Evolutionary conservation across 2,113 vertebrate genomes (phyloP).

Genomic region (Taxidea taxus): DNA sequence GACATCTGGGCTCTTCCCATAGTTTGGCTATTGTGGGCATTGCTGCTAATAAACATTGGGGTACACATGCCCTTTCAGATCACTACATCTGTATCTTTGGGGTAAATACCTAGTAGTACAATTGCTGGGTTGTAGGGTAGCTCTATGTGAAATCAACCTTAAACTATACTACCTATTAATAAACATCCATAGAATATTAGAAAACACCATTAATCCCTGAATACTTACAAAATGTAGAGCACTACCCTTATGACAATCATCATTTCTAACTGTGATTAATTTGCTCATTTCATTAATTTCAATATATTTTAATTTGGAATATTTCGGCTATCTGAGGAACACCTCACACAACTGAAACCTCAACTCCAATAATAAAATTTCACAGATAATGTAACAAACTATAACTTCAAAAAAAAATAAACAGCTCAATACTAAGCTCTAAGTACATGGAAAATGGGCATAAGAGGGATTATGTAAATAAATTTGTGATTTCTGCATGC

Average conservation of each 20-base stretch:
- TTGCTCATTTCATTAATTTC: slow-evolving; percentile 12
- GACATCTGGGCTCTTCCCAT: too few species aligned
- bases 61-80: too few species aligned
- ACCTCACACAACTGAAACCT: not conserved
- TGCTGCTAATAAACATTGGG: too few species aligned
- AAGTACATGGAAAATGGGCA: not conserved
- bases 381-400: not conserved
- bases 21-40: too few species aligned
- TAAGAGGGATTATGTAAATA: not conserved
- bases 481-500: not conserved
- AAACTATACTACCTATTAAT: slow-evolving; percentile 5
- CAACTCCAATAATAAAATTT: not conserved
- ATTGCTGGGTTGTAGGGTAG: too few species aligned
- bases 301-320: not conserved
- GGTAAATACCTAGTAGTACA: too few species aligned
- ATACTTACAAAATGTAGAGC: slow-evolving; percentile 54
- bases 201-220: slow-evolving; percentile 43
- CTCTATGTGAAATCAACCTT: too few species aligned
- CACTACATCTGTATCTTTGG: too few species aligned
- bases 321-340: not conserved
- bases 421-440: not conserved
- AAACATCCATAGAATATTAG: slow-evolving; percentile 43
- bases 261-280: slow-evolving; percentile 46
- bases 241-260: slow-evolving; percentile 50
- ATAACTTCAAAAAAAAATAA: not conserved